Conservation (phyloP, 2,888 invertebrate genomes). For the Exephanes ischioxanthus region DNA sequence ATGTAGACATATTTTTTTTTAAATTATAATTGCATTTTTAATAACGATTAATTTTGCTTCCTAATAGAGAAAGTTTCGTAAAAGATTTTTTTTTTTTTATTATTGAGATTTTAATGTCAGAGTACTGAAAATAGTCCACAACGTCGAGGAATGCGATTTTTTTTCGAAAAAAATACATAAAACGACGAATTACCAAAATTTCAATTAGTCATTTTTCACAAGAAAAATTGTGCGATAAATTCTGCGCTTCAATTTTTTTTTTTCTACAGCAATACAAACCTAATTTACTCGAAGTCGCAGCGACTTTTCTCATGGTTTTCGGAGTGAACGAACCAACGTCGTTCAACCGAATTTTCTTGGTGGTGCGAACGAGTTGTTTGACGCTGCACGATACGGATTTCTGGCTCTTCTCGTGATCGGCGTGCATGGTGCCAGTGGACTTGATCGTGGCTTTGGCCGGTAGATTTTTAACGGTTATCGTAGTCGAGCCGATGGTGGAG, state of each 20-base stretch:
- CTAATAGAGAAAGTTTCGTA: too few species aligned
- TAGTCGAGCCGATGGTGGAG: conserved; percentile 60
- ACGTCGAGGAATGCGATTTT: too few species aligned
- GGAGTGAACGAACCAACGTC: conserved; percentile 34
- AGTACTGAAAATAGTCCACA: too few species aligned
- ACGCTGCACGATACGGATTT: conserved; percentile 74
- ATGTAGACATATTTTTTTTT: background rate
- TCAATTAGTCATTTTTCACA: too few species aligned
- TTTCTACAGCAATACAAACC: conserved; percentile 70
- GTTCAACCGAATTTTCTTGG: conserved; percentile 73
- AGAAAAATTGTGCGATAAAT: too few species aligned
- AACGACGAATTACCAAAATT: too few species aligned
- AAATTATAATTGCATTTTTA: too few species aligned
- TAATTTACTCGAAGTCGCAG: conserved; percentile 75
- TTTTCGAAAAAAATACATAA: too few species aligned
- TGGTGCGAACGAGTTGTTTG: conserved; percentile 75
- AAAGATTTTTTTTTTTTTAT: too few species aligned
- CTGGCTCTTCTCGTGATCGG: conserved; percentile 81
- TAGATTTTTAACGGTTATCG: conserved; percentile 49
- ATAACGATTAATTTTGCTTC: too few species aligned
- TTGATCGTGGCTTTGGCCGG: conserved; percentile 71
- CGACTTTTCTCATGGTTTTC: conserved; percentile 62
- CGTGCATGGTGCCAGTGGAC: conserved; percentile 81
- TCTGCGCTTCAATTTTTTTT: too few species aligned
- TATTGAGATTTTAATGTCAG: too few species aligned